A percentile compares a stretch with the other conserved stretches of the same genome.
Evolutionary conservation across 2,113 vertebrate genomes (phyloP).

Genomic region (Oenanthe melanoleuca): DNA sequence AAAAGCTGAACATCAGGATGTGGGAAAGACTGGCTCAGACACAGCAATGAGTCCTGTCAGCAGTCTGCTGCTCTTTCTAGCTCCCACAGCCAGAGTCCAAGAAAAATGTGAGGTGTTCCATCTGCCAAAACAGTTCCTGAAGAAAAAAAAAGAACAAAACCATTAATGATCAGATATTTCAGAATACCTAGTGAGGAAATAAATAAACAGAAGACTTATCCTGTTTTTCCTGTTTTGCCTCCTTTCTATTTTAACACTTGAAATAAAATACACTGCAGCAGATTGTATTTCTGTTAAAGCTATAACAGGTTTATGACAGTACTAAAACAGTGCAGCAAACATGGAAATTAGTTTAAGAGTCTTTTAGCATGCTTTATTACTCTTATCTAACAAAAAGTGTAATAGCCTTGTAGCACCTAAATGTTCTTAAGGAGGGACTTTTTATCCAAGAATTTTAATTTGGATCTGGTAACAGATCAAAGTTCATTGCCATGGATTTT

Average conservation of each 20-base stretch:
- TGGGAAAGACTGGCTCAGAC: conserved; percentile 15
- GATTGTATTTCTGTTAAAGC: conserved; percentile 70
- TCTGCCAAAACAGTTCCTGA: background rate
- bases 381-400: conserved; percentile 60
- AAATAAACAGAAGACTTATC: background rate
- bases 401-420: conserved; percentile 50
- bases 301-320: conserved; percentile 67
- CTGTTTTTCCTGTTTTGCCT: conserved; percentile 29
- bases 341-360: conserved; percentile 58
- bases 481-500: conserved; percentile 25
- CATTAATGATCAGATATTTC: conserved; percentile 6
- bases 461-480: conserved; percentile 13
- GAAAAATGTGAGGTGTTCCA: conserved; percentile 1
- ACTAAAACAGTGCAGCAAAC: conserved; percentile 66
- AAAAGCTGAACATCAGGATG: background rate
- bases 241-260: conserved; percentile 28
- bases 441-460: conserved; percentile 51
- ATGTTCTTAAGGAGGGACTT: background rate
- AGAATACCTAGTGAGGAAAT: background rate
- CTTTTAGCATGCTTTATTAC: conserved; percentile 47
- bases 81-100: background rate
- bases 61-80: conserved; percentile 24
- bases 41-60: background rate
- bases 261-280: conserved; percentile 59
- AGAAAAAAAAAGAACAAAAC: background rate